Conservation (phyloP, 2,113 vertebrate species). For the Australoheros scitulus region DNA sequence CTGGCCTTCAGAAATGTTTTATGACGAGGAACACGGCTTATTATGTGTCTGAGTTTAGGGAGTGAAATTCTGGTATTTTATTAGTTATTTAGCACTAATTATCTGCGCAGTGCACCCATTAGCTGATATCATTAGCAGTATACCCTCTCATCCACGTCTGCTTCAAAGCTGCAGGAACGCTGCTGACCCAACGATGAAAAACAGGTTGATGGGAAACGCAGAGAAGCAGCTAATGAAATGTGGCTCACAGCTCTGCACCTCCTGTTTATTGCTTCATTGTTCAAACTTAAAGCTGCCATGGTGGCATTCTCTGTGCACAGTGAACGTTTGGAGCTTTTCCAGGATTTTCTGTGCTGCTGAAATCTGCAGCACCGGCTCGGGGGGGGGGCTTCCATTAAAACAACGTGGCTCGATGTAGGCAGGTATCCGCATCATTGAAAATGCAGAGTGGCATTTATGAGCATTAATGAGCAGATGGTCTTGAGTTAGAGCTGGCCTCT, state of each 20-base stretch:
- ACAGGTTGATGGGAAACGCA: background rate
- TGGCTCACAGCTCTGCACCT: background rate
- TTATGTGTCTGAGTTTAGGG: no score
- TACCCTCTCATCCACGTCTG: no score
- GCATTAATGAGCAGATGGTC: constrained; percentile 65
- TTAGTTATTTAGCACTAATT: no score
- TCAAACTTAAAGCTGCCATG: background rate
- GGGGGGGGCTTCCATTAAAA: constrained; percentile 18
- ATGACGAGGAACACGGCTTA: background rate
- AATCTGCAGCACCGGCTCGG: background rate
- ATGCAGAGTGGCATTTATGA: constrained; percentile 32
- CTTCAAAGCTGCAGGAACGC: background rate
- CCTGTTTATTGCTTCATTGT: constrained; percentile 2
- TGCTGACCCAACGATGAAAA: no score
- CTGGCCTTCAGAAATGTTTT: rapidly evolving
- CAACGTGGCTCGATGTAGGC: background rate
- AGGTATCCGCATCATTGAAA: constrained; percentile 39
- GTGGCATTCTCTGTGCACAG: background rate
- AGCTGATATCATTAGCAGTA: no score
- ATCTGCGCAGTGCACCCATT: no score
- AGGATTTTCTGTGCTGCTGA: constrained; percentile 14
- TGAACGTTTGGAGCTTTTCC: constrained; percentile 17
- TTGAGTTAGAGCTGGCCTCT: constrained; percentile 9
- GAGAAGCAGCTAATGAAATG: background rate
- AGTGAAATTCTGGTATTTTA: no score